These are phyloP conservation scores for Triops longicaudatus DNA, from an alignment of 1,140 invertebrate species.

Conservation along the genomic window DNA sequence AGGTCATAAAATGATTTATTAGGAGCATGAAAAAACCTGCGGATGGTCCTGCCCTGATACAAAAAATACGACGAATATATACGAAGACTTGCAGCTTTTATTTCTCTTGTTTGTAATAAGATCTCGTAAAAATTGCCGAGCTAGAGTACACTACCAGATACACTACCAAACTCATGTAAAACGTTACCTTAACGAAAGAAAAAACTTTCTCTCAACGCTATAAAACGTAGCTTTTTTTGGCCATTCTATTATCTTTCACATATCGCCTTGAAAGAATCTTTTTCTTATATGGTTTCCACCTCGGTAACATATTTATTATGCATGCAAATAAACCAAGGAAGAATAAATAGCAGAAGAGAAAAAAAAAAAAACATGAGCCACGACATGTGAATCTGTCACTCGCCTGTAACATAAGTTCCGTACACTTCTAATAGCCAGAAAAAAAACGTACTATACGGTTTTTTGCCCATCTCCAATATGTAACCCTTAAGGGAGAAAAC, in stretches of 20 bases:
- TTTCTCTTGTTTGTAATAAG: background rate
- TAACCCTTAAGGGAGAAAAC: background rate
- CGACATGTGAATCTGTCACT: background rate
- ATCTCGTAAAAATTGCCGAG: background rate
- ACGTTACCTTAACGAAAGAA: background rate
- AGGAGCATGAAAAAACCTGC: background rate
- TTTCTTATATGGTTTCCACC: background rate
- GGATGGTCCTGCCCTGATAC: background rate
- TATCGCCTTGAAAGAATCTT: too few relatives aligned
- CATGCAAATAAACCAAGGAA: background rate
- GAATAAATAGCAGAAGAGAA: background rate
- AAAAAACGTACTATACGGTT: background rate
- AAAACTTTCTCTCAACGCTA: background rate
- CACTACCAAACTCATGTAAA: constrained; percentile 1
- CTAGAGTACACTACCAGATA: background rate
- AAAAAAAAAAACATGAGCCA: background rate
- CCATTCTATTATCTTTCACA: too few relatives aligned
- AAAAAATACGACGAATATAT: background rate
- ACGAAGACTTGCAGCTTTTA: background rate
- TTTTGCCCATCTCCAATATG: too few relatives aligned
- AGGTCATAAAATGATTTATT: constrained; percentile 16
- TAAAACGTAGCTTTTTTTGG: background rate
- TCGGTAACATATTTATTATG: background rate
- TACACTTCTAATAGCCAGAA: background rate
- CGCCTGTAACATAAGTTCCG: background rate